Base-by-base conservation (phyloP, 2,888 invertebrate species). In the Zygaena filipendulae region DNA sequence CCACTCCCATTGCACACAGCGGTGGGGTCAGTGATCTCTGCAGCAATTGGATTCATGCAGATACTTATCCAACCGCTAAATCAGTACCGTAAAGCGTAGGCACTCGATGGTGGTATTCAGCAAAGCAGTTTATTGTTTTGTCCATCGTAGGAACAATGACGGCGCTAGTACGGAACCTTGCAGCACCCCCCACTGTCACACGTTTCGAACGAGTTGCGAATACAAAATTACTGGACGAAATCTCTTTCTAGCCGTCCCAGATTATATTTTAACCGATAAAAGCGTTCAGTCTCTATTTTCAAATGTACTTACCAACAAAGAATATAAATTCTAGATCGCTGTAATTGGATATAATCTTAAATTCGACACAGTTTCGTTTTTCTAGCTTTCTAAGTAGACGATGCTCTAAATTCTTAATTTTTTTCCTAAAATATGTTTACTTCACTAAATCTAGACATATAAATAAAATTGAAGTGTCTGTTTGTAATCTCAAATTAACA, bases 31-130 rank as follows among this genome's bases (percentile, higher is more conserved):
- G 33, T 38, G 47, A 49, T 45, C 49, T 39, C 32, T 30, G 31
- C 30, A 39, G 54, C 61, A 66, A 67, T 67, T 66, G 64, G 64
- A 67, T 67, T 57, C 64, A 59, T 59, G 62, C 59, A 61, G 51
- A 52, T 59, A 63, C 55, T 59, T 62, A 66, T 59, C 59, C 62
- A 53, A 59, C 52, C 64, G 64, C 62, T 62, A 59, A 63, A 68
- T 63, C 62, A 54, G 58, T 50, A 60, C 59, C 52, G 59, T 57
- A 61, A 52, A 59, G 49, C 48, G 45, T 46, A n/a, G n/a, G n/a
- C 7, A 46, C 47, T 51, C 49, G 49, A 42, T 43, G 38, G 32
- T 42, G 39, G 43, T 40, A 31, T 38, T 34, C 26, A 44, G 50
- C 42, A 42, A 44, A 51, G 53, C 54, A 37, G 50, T 52, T 52